phyloP scores from a whole-genome alignment of 2,797 vertebrate genomes.

The Anolis apletophallus region DNA sequence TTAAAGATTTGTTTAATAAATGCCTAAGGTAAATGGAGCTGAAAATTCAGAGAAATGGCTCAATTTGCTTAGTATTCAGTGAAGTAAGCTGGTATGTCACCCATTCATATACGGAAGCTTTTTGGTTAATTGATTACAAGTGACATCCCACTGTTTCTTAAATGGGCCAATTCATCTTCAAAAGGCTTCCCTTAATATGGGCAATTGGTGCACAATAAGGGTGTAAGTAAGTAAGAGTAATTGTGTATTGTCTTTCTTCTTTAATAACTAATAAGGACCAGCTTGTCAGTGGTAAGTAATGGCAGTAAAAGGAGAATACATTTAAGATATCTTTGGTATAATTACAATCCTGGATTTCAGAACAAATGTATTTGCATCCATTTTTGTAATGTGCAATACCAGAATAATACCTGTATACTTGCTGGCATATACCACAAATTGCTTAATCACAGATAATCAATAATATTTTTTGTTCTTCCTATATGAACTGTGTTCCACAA shows the following conservation, averaged over 20 bases:
- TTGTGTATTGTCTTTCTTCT: conserved; percentile 33
- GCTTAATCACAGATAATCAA: conserved; percentile 41
- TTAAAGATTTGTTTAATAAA: conserved; percentile 74
- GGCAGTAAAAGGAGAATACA: neutral
- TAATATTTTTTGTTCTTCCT: conserved; percentile 47
- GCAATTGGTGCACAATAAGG: neutral
- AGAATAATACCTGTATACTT: conserved; percentile 38
- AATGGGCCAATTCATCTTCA: conserved; percentile 64
- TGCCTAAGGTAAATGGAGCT: conserved; percentile 67
- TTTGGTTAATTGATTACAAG: conserved; percentile 64
- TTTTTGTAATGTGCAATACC: conserved; percentile 38
- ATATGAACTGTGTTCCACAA: conserved; percentile 26
- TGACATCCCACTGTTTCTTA: conserved; percentile 59
- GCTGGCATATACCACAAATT: conserved; percentile 40
- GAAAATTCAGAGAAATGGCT: conserved; percentile 73
- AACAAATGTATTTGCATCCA: conserved; percentile 14
- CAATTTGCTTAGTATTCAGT: conserved; percentile 66
- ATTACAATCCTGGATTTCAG: conserved; percentile 23
- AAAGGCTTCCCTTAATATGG: conserved; percentile 18
- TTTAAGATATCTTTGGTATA: conserved; percentile 22
- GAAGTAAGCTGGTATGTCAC: conserved; percentile 55
- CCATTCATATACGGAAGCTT: conserved; percentile 41
- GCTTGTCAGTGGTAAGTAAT: neutral
- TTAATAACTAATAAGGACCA: conserved; percentile 23
- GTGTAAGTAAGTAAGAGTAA: neutral